Evolutionary conservation across 2,888 invertebrate species (phyloP).

Genomic region (Holacanthella duospinosa): DNA sequence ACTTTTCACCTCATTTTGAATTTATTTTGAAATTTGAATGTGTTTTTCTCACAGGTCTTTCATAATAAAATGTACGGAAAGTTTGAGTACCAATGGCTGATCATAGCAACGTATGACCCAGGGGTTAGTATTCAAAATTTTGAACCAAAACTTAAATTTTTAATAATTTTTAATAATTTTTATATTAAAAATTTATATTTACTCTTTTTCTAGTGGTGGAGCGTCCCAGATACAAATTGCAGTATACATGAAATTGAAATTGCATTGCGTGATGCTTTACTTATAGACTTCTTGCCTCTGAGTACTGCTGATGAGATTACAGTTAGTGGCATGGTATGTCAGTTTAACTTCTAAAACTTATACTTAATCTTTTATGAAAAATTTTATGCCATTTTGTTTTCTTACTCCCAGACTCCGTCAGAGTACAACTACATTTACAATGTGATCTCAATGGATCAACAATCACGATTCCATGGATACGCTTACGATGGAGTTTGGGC

Average conservation of each 20-base stretch:
- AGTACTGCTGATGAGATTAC: slow-evolving; percentile 78
- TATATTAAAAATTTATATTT: background rate
- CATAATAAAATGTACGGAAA: slow-evolving; percentile 62
- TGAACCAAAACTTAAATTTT: background rate
- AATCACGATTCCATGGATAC: slow-evolving; percentile 92
- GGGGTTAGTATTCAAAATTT: slow-evolving; percentile 4
- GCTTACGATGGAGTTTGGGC: slow-evolving; percentile 99
- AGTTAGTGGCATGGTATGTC: slow-evolving; percentile 79
- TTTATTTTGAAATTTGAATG: background rate
- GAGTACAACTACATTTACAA: slow-evolving; percentile 81
- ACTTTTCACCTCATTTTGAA: background rate
- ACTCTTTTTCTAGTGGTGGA: slow-evolving; percentile 36
- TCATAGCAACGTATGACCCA: slow-evolving; percentile 74
- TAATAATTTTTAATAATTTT: too few species aligned
- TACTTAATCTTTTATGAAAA: slow-evolving; percentile 40
- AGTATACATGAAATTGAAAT: slow-evolving; percentile 59
- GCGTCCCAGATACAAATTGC: slow-evolving; percentile 47
- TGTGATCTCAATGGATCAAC: slow-evolving; percentile 64
- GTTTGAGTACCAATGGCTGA: slow-evolving; percentile 90
- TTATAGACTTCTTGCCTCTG: slow-evolving; percentile 76
- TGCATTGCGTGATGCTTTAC: slow-evolving; percentile 76
- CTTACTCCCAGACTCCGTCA: slow-evolving; percentile 63
- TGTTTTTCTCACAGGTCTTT: slow-evolving; percentile 73
- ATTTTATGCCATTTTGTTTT: background rate
- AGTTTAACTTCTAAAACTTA: too few species aligned